Base-by-base conservation (phyloP, 2,797 vertebrate genomes). In the Oreortyx pictus region DNA sequence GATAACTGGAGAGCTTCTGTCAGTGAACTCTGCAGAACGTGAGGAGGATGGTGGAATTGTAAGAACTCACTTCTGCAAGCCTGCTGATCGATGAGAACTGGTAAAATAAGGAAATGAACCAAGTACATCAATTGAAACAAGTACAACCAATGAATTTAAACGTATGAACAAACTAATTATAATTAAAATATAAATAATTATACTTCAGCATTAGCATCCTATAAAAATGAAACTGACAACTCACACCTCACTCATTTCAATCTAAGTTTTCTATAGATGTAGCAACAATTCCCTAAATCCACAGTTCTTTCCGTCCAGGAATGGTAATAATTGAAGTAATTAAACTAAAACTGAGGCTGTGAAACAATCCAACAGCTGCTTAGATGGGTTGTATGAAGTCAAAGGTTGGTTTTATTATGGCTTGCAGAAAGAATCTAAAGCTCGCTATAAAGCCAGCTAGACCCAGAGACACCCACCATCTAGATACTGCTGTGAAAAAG, bases 401-500 rank as follows among this genome's bases (percentile, higher is more conserved):
- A 90, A 93, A 94, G 77, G 71, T 91, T 90, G 77, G 82, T 79
- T 95, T 95, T 82, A 35, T 79, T 90, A 76, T 23, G 73, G 47
- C 15, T 66, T 24, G 37, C 59, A 17, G 31, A 62, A 88, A 86
- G 17, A 86, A 39, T 27, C 56, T 37, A 72, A 67, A 91, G 73
- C 43, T 85, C 78, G 49, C 41, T 77, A 56, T 33, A 78, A 64
- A 91, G 70, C 46, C 88, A 81, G 50, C 43, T 77, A 65, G 59
- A 33, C 41, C 78, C 79, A 59, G 65, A 90, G 76, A 80, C 54
- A 72, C 20, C 41, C 61, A 39, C 27, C 20, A 49, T 70, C 31
- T 86, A 33, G 41, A 93, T 41, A 92, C 86, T 92, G 77, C 57
- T 76, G 56, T 84, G 43, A 82, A 87, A 95, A 83, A 18, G 31